These are phyloP conservation scores for Chorisops tibialis DNA, from an alignment of 2,888 invertebrate genomes.

Conservation along the genomic window DNA sequence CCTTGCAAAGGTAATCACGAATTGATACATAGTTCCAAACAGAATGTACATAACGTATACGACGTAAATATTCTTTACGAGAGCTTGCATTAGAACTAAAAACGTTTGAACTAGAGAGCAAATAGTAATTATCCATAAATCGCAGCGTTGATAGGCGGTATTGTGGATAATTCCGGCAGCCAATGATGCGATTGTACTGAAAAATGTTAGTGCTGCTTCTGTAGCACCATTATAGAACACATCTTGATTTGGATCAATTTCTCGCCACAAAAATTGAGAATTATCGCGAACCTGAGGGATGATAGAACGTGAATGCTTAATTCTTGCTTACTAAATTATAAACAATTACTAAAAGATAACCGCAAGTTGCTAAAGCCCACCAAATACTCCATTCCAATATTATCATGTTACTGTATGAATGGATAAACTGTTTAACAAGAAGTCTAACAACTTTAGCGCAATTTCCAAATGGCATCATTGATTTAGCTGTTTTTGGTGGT, in stretches of 20 bases:
- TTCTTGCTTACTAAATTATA: no score
- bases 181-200: constrained; percentile 56
- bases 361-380: constrained; percentile 73
- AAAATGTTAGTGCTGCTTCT: constrained; percentile 62
- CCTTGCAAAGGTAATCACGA: constrained; percentile 71
- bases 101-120: constrained; percentile 53
- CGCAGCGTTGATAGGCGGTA: constrained; percentile 52
- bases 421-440: constrained; percentile 58
- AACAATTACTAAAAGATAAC: constrained; percentile 58
- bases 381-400: constrained; percentile 74
- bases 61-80: constrained; percentile 56
- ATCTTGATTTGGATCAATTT: constrained; percentile 57
- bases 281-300: constrained; percentile 54
- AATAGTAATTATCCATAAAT: constrained; percentile 51
- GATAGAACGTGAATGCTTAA: constrained; percentile 29
- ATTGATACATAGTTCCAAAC: constrained; percentile 66
- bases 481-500: no score
- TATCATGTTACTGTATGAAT: constrained; percentile 59
- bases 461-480: no score
- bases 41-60: constrained; percentile 64
- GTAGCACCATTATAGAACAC: constrained; percentile 65
- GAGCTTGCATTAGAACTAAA: constrained; percentile 52
- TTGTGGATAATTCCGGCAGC: constrained; percentile 53
- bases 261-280: constrained; percentile 80
- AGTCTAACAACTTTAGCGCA: no score